These are phyloP conservation scores for Nycticorax nycticorax DNA, from an alignment of 2,113 vertebrate species.

Conservation along the genomic window DNA sequence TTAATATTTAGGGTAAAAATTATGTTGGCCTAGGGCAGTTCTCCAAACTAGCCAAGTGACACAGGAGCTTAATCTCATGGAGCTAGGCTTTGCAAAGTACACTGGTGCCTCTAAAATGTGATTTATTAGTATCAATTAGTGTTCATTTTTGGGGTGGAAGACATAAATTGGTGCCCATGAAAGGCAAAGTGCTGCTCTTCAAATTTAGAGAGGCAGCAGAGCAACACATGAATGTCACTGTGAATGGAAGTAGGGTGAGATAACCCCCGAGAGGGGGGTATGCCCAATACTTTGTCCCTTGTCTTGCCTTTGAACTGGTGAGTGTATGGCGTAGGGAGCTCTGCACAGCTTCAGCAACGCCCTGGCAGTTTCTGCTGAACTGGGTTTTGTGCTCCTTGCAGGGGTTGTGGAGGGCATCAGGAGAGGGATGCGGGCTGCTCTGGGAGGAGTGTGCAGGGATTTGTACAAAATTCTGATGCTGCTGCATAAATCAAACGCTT, in stretches of 20 bases:
- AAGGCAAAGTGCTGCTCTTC: background rate
- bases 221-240: background rate
- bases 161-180: background rate
- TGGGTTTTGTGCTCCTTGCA: background rate
- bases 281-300: background rate
- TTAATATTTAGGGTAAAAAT: constrained; percentile 22
- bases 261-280: background rate
- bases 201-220: background rate
- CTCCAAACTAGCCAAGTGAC: background rate
- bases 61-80: background rate
- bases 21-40: background rate
- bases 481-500: background rate
- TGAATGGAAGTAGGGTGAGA: background rate
- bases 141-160: background rate
- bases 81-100: background rate
- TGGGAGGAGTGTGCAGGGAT: background rate
- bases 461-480: no score
- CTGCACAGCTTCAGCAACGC: background rate
- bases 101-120: background rate
- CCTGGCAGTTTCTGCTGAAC: rapidly evolving
- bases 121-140: background rate
- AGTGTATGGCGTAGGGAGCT: background rate
- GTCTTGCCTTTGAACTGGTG: background rate
- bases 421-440: background rate
- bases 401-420: background rate